Base-by-base conservation (phyloP, 2,797 vertebrate genomes). In the Capromys pilorides region DNA sequence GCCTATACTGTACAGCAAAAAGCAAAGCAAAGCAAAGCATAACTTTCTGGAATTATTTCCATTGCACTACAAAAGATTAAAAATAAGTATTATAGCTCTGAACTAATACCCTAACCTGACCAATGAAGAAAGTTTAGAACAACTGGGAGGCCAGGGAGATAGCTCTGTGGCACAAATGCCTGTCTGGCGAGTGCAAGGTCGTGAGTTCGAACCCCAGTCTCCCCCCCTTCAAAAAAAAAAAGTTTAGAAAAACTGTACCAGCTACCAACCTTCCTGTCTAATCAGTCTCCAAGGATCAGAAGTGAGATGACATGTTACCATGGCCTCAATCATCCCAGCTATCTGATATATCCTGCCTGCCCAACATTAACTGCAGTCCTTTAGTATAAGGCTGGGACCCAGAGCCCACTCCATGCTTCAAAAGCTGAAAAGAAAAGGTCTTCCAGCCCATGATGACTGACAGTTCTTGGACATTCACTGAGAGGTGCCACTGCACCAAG, bases 121-220 rank as follows among this genome's bases (percentile, higher is more conserved):
- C 88, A 61, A 51, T 66, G 24, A 95, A 86, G 91, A 83, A 85
- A 61, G n/a, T 19, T 95, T 85, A 86, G 80, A 59, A 64, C 57
- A 95, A 84, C 49, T 39, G 0, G 45, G 45, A 8, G 45, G 45
- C 45, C 8, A 8, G 45, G 45, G 45, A 45, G 45, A 45, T 45
- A 45, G 45, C 45, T 45, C 45, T 8, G 8, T 45, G 45, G 45
- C 45, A 45, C 45, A 45, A 45, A 8, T 45, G 45, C 45, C 45
- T 45, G 45, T 45, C 45, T 45, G 45, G 45, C 45, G 8, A 45
- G 45, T 45, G 45, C 45, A 45, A 45, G 45, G 45, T 45, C 45
- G 8, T 45, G 45, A 45, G 45, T 45, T 45, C 8, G 45, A 45
- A 45, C 45, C 45, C 45, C 8, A 8, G 45, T 45, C 45, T 8